Evolutionary conservation across 2,888 invertebrate species (phyloP).

Genomic region (Julus scanicus): DNA sequence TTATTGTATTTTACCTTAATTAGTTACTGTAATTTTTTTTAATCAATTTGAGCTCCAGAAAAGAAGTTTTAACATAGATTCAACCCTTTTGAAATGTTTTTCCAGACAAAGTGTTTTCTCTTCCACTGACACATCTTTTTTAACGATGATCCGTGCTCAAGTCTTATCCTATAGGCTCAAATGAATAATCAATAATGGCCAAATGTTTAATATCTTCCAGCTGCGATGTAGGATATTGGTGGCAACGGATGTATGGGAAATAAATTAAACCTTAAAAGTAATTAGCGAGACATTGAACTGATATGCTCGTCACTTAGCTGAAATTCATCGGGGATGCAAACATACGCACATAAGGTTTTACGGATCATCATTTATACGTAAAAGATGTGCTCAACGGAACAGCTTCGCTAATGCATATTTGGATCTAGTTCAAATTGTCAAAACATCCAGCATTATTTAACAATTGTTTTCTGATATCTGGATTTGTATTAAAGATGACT

Average conservation of each 20-base stretch:
- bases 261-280: slow-evolving; percentile 34
- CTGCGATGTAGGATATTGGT: slow-evolving; percentile 18
- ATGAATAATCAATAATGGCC: slow-evolving; percentile 39
- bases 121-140: neutral
- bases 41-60: no score
- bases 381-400: neutral
- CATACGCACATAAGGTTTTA: neutral
- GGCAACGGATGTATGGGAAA: slow-evolving; percentile 25
- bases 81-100: neutral
- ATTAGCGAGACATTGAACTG: slow-evolving; percentile 42
- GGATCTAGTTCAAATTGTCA: neutral
- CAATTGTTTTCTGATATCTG: no score
- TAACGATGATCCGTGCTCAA: neutral
- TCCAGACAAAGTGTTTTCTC: neutral
- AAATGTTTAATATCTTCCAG: slow-evolving; percentile 36
- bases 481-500: no score
- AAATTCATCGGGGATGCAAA: neutral
- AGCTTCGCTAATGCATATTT: neutral
- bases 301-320: slow-evolving; percentile 1
- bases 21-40: no score
- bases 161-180: neutral
- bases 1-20: no score
- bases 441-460: no score
- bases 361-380: neutral
- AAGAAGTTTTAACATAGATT: neutral